Percentiles rank a stretch among this genome's conserved stretches.
Conservation (phyloP, 2,888 invertebrate genomes). For the Erebia aethiops region DNA sequence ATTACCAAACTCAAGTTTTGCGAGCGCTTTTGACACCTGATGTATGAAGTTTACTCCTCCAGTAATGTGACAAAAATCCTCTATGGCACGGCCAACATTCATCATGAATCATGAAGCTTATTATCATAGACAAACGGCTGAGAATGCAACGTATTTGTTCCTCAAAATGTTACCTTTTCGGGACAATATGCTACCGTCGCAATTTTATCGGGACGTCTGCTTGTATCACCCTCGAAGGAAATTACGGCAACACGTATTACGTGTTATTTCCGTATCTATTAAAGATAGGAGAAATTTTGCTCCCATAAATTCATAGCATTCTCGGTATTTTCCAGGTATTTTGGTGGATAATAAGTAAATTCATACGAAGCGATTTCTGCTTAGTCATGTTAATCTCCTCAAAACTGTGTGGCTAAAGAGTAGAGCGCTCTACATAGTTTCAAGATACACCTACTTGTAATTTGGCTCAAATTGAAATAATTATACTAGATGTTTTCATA, state of each 20-base stretch:
- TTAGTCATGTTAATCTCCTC: constrained; percentile 10
- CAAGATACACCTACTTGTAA: neutral
- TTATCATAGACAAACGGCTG: constrained; percentile 8
- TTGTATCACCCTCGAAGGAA: constrained; percentile 37
- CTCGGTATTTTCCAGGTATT: neutral
- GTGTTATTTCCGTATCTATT: constrained; percentile 36
- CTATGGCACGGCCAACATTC: neutral
- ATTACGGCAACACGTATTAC: constrained; percentile 35
- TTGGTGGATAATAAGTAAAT: neutral
- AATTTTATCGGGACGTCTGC: constrained; percentile 38
- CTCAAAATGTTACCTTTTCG: constrained; percentile 6
- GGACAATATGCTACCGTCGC: constrained; percentile 26
- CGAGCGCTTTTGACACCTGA: too few relatives aligned
- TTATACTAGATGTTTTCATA: neutral
- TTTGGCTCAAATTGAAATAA: neutral
- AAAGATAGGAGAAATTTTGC: constrained; percentile 30
- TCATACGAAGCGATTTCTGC: neutral
- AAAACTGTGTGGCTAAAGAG: neutral
- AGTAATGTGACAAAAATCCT: too few relatives aligned
- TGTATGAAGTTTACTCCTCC: too few relatives aligned
- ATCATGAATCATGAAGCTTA: constrained; percentile 12
- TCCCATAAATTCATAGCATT: constrained; percentile 2
- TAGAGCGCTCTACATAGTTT: neutral
- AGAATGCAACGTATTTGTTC: constrained; percentile 22
- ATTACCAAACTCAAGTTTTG: too few relatives aligned